These are phyloP conservation scores for Cremastobaeus sp. DNA, from an alignment of 2,888 invertebrate genomes.

Conservation along the genomic window DNA sequence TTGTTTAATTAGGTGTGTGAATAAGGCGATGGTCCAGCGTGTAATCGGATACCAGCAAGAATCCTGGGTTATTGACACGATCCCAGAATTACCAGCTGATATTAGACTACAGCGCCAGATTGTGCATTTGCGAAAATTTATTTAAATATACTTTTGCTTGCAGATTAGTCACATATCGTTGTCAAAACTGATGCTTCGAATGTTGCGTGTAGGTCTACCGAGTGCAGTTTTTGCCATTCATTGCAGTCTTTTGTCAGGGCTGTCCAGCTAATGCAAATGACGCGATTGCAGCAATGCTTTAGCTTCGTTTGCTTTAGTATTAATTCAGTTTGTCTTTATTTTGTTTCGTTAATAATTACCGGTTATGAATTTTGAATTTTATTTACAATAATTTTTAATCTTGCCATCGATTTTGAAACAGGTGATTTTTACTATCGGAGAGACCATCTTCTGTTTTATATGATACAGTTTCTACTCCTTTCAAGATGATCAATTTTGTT, in stretches of 20 bases:
- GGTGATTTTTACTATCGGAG: no score
- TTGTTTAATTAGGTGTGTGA: slow-evolving; percentile 63
- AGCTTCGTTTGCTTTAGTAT: slow-evolving; percentile 20
- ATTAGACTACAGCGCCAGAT: slow-evolving; percentile 84
- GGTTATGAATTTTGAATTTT: background rate
- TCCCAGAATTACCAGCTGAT: slow-evolving; percentile 99
- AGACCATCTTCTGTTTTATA: no score
- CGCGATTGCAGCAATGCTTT: slow-evolving; percentile 29
- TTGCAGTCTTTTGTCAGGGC: slow-evolving; percentile 1
- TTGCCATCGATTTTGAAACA: no score
- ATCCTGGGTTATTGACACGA: slow-evolving; percentile 86
- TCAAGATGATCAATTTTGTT: no score
- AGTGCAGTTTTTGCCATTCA: slow-evolving; percentile 23
- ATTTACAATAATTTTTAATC: background rate
- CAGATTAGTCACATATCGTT: slow-evolving; percentile 75
- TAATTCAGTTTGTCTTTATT: background rate
- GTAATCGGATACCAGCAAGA: slow-evolving; percentile 89
- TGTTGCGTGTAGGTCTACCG: slow-evolving; percentile 49
- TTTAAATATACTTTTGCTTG: slow-evolving; percentile 29
- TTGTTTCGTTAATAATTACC: background rate
- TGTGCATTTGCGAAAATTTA: slow-evolving; percentile 65
- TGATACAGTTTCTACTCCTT: no score
- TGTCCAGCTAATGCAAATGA: slow-evolving; percentile 10
- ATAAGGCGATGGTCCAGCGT: slow-evolving; percentile 77
- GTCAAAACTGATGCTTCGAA: slow-evolving; percentile 67